Conservation (phyloP, 2,113 vertebrate species). For the Sardina pilchardus region DNA sequence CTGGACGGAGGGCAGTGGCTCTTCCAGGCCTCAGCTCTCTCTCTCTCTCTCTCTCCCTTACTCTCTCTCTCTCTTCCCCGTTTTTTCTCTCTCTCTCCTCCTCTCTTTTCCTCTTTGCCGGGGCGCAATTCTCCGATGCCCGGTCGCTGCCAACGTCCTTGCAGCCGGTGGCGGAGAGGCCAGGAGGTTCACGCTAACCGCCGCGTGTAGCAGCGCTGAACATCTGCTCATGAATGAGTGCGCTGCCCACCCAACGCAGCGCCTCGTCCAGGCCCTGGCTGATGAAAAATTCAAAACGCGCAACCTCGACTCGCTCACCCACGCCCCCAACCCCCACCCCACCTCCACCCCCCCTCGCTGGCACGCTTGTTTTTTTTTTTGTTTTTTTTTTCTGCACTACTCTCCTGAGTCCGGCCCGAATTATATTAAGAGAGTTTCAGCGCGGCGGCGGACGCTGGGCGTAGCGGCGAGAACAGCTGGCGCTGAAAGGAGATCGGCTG, state of each 20-base stretch:
- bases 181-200: constrained; percentile 95
- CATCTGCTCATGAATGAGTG: constrained; percentile 99
- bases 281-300: constrained; percentile 99
- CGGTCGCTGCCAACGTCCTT: constrained; percentile 93
- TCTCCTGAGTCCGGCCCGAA: constrained; percentile 96
- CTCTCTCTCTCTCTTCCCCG: not conserved
- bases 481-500: constrained; percentile 89
- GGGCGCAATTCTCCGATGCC: constrained; percentile 85
- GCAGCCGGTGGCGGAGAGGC: constrained; percentile 86
- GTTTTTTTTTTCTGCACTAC: constrained; percentile 78
- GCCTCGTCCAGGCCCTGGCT: constrained; percentile 66
- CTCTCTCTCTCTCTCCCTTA: not conserved
- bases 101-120: constrained; percentile 63
- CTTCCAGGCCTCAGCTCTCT: constrained; percentile 47
- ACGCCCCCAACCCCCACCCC: not conserved
- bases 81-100: not conserved
- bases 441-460: constrained; percentile 76
- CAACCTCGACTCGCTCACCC: constrained; percentile 33
- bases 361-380: constrained; percentile 84
- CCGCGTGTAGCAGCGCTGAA: constrained; percentile 89
- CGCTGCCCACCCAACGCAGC: constrained; percentile 87
- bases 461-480: constrained; percentile 99
- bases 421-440: constrained; percentile 99
- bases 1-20: not conserved
- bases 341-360: constrained; percentile 73